phyloP scores from a whole-genome alignment of 2,888 invertebrate genomes.

The Miltochrista miniata region DNA sequence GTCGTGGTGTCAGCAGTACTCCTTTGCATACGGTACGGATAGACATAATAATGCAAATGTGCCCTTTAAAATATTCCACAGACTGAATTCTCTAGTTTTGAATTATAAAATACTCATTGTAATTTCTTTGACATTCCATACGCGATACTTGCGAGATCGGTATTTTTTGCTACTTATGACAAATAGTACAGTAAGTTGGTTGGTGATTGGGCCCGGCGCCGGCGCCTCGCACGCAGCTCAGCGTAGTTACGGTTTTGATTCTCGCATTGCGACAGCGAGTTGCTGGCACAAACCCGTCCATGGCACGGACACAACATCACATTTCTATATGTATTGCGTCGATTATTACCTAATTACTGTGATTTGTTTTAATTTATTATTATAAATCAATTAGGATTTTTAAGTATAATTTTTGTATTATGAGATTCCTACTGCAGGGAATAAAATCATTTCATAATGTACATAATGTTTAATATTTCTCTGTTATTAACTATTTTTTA shows the following conservation, averaged over 20 bases:
- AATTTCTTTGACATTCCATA: background rate
- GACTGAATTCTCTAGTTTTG: too few relatives aligned
- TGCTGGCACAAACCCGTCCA: slow-evolving; percentile 25
- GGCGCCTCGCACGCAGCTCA: too few relatives aligned
- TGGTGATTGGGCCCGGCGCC: too few relatives aligned
- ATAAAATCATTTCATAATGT: slow-evolving; percentile 42
- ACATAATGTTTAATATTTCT: slow-evolving; percentile 49
- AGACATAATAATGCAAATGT: too few relatives aligned
- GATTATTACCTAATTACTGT: slow-evolving; percentile 76
- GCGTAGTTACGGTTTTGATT: background rate
- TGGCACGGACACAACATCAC: slow-evolving; percentile 52
- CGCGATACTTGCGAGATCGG: background rate
- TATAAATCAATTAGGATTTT: slow-evolving; percentile 47
- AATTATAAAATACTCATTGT: background rate
- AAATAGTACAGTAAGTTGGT: background rate
- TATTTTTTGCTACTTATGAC: background rate
- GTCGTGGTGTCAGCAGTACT: too few relatives aligned
- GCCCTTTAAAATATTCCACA: background rate
- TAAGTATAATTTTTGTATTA: slow-evolving; percentile 54
- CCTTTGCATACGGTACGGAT: too few relatives aligned
- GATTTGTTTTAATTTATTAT: slow-evolving; percentile 73
- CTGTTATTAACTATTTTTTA: slow-evolving; percentile 51
- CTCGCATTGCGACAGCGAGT: background rate
- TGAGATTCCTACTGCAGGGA: slow-evolving; percentile 55
- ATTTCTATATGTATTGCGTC: slow-evolving; percentile 48